These are phyloP conservation scores for Platypus cylindrus DNA, from an alignment of 2,888 invertebrate species.

Conservation along the genomic window DNA sequence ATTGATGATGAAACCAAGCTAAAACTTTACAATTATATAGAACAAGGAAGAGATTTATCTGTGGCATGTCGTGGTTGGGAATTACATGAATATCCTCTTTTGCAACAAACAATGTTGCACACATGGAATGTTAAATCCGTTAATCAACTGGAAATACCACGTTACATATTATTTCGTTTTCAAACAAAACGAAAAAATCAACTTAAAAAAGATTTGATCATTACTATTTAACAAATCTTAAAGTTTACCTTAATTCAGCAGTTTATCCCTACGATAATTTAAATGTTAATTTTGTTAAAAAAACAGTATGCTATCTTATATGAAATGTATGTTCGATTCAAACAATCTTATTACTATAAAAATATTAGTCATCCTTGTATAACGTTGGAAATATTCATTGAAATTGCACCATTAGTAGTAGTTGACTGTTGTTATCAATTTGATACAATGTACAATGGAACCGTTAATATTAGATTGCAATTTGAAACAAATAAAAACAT, in stretches of 20 bases:
- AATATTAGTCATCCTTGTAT: too few relatives aligned
- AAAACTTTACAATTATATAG: slow-evolving; percentile 2
- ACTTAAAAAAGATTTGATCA: slow-evolving; percentile 14
- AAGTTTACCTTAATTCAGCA: slow-evolving; percentile 22
- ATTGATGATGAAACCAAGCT: slow-evolving; percentile 2
- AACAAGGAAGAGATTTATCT: slow-evolving; percentile 4
- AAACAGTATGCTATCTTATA: neutral
- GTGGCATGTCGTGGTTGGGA: slow-evolving; percentile 28
- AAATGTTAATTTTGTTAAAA: slow-evolving; percentile 1
- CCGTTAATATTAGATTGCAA: neutral
- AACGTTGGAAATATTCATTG: too few relatives aligned
- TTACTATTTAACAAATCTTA: slow-evolving; percentile 28
- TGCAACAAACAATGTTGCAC: slow-evolving; percentile 22
- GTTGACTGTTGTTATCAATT: slow-evolving; percentile 22
- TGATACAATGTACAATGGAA: slow-evolving; percentile 10
- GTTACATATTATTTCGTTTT: neutral
- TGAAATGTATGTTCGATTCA: slow-evolving; percentile 1
- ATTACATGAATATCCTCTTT: slow-evolving; percentile 27
- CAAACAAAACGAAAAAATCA: slow-evolving; percentile 3
- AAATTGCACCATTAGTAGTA: slow-evolving; percentile 19
- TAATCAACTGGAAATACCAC: slow-evolving; percentile 5
- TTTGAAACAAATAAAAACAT: slow-evolving; percentile 3
- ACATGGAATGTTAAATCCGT: slow-evolving; percentile 20
- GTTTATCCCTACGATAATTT: slow-evolving; percentile 27
- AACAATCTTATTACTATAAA: slow-evolving; percentile 1